Evolutionary conservation across 2,113 vertebrate species (phyloP), one percentile per base, ranked within the genome.

Genomic region (Petrocephalus zakoni): DNA sequence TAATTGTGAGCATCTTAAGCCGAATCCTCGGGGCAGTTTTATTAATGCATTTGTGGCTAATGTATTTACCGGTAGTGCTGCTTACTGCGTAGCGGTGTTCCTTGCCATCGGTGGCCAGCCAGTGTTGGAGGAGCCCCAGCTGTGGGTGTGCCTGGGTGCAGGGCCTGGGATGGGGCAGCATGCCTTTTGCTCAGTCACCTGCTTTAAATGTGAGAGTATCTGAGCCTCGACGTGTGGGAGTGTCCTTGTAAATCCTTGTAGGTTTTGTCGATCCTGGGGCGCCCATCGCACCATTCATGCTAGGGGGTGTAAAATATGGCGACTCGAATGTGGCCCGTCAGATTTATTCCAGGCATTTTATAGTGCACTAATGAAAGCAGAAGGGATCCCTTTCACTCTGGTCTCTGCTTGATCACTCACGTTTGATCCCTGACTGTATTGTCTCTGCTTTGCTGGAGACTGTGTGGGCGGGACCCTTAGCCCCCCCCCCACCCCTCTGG

Each of bases 41-140:
- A 94, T 95, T 95, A 95, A 95, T 95, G 93, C 93, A 95, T 94
- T 93, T 85, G 85, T 86, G 84, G 91, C 93, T 82, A 95, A 94
- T 91, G 91, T 95, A 95, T 96, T 95, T 94, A 94, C 94, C 95
- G 95, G 95, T 94, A 93, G 91, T 92, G 90, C 93, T 95, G 90
- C 90, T 93, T 95, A 92, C 95, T 95, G 91, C 92, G 95, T 94
- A 92, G 0, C 0, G 3, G 56, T 61, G 22, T 9, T 22, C 56
- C 56, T 34, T 25, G 4, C n/a, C 25, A 22, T 34, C n/a, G 3
- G 64, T 34, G 64, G 25, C 25, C 10, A 1, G n/a, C 61, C 25
- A 22, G 8, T n/a, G 61, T 68, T 68, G 61, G 61, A 25, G 64
- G n/a, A 72, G 11, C 64, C 64, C 29, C n/a, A 34, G 68, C 3